Evolutionary conservation across 2,797 vertebrate species (phyloP), one percentile per base, ranked within the genome.

Genomic region (Hipposideros larvatus): DNA sequence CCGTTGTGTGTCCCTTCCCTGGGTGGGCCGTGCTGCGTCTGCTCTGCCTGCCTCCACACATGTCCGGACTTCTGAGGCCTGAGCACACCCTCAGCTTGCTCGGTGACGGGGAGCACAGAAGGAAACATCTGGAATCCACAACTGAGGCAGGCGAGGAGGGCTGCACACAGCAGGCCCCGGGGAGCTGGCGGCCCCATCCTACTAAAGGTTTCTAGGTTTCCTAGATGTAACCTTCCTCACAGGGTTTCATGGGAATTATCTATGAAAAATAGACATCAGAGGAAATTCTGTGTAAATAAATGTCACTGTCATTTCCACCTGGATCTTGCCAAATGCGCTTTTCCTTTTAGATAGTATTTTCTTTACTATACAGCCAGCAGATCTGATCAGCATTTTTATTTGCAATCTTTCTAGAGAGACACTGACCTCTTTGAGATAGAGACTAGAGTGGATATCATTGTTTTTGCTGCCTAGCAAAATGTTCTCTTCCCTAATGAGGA

Each of bases 11-110:
- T 93, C 26, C n/a, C 53, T 95, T 93, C 95, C 68, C 37, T 91
- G 95, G 71, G 91, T 97, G 94, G 98, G 91, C 96, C 22, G 75
- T 83, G 61, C 92, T 92, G 92, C 1, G 19, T 83, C 94, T 91
- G 11, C 77, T 96, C 77, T 95, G 96, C 95, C 83, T 93, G 16
- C 91, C 68, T 83, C 96, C 94, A 84, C 96, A 91, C 80, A 34
- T 15, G 16, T 80, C 84, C 78, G 68, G 63, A 51, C 59, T 66
- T 87, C 59, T 57, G 34, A 95, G 65, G 43, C 53, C 89, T 41
- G 14, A 87, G 79, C 31, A 11, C 13, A 21, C 59, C 59, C 66
- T 90, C 4, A 0, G 68, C 53, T 26, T 86, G 41, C 61, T 66
- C 0, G 1, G 66, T 22, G 11, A 19, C 13, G 10, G 19, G 21